A percentile compares a stretch with the other conserved stretches of the same genome.
Evolutionary conservation across 2,113 vertebrate species (phyloP).

Genomic region (Malurus cyaneus): DNA sequence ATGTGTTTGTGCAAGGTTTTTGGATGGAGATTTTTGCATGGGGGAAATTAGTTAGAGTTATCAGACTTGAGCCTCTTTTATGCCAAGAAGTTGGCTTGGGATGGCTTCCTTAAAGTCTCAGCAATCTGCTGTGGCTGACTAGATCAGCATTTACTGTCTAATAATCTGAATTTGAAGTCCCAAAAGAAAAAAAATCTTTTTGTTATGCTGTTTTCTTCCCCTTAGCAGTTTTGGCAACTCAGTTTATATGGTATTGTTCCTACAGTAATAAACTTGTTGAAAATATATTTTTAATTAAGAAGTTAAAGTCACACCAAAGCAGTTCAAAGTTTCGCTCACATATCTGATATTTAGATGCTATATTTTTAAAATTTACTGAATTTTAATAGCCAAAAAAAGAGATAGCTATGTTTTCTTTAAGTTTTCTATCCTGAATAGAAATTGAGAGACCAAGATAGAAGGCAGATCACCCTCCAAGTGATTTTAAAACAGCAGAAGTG

Average conservation of each 20-base stretch:
- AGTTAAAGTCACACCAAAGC: neutral
- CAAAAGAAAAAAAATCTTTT: neutral
- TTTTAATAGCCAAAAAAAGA: neutral
- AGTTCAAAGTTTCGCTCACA: neutral
- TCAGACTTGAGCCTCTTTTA: neutral
- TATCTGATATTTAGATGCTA: neutral
- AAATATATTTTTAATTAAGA: neutral
- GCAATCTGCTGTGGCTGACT: neutral
- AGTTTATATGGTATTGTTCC: neutral
- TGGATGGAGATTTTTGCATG: neutral
- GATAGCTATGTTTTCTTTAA: neutral
- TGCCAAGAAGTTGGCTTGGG: neutral
- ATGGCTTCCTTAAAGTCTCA: neutral
- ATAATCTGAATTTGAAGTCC: neutral
- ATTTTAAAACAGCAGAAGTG: neutral
- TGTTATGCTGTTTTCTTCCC: fast-evolving
- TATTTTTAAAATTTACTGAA: neutral
- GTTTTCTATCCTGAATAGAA: neutral
- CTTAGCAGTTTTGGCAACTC: neutral
- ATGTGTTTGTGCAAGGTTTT: neutral
- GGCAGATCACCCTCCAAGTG: neutral
- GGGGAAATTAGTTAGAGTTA: neutral
- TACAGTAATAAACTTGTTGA: neutral
- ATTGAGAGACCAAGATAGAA: neutral
- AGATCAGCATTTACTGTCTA: neutral